Conservation (phyloP, 2,113 vertebrate genomes). For the Lasiurus borealis region DNA sequence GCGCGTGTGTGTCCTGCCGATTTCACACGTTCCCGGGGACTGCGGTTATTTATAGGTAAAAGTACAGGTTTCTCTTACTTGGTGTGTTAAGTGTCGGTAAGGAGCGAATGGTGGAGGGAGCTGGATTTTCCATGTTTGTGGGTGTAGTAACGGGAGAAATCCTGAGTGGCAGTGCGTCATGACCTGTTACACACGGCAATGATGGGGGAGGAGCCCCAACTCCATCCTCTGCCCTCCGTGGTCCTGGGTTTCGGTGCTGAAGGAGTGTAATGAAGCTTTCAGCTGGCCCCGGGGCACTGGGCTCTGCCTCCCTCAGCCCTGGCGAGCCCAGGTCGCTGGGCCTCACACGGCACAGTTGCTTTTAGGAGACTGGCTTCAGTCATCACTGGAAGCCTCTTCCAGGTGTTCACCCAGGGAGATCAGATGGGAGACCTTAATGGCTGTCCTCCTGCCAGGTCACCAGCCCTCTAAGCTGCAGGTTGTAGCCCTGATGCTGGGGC, state of each 20-base stretch:
- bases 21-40: slow-evolving; percentile 46
- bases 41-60: slow-evolving; percentile 50
- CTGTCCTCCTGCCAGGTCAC: slow-evolving; percentile 55
- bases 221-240: not conserved
- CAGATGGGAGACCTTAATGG: slow-evolving; percentile 33
- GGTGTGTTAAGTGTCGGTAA: not conserved
- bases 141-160: not conserved
- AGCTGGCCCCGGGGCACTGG: not conserved
- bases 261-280: slow-evolving; percentile 63
- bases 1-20: not conserved
- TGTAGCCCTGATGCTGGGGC: not conserved
- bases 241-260: slow-evolving; percentile 24
- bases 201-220: not conserved
- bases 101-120: not conserved
- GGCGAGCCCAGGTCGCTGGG: not conserved
- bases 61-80: slow-evolving; percentile 40
- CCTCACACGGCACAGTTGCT: not conserved
- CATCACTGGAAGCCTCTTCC: not conserved
- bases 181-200: not conserved
- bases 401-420: not conserved
- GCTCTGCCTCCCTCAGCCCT: not conserved
- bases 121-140: not conserved
- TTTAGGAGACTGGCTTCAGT: not conserved
- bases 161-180: not conserved
- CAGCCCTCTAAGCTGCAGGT: slow-evolving; percentile 11